Base-by-base conservation (phyloP, 2,888 invertebrate species). In the Ligdia adustata region DNA sequence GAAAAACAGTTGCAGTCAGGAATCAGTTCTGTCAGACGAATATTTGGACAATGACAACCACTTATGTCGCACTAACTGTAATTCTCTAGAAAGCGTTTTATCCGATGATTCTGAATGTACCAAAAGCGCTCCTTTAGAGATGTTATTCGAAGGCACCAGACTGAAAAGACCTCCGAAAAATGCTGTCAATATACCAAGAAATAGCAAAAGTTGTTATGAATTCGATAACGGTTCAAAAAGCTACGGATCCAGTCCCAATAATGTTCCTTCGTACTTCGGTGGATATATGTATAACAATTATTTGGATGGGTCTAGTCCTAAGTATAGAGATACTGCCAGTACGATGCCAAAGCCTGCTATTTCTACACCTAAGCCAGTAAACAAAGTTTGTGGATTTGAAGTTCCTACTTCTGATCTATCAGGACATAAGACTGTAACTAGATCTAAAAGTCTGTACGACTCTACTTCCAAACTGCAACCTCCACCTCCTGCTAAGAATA, bases 81-180 rank as follows among this genome's bases (percentile, higher is more conserved):
- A 95, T 65, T 96, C 95, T 44, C 91, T 96, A 65, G 96, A 96
- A 71, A 95, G 95, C 64, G 93, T 96, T 3, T 74, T 96, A 0
- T 95, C 95, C 0, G 96, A 96, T 72, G 96, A 95, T 55, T 95
- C 95, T 0, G 94, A 94, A 61, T 92, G 92, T 58, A 95, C 95
- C 3, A 95, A 94, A 75, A 95, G 95, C 41, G 95, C 95, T 0
- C 95, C 95, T 0, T 72, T 95, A 20, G 95, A 95, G 75, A 93
- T 93, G 72, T 74, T 95, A 0, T 94, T 94, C 50, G 92, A 92
- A 65, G 91, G 91, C 0, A 85, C 92, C 2, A 80, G 88, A 38
- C 86, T 86, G 12, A 88, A 88, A 9, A 82, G 80, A 35, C 82
- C 70, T 14, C 75, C 32, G 0, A 43, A 75, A 4, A 82, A 78